Evolutionary conservation across 2,113 vertebrate genomes (phyloP), one percentile per base, ranked within the genome.

Genomic region (Amblyornis subalaris): DNA sequence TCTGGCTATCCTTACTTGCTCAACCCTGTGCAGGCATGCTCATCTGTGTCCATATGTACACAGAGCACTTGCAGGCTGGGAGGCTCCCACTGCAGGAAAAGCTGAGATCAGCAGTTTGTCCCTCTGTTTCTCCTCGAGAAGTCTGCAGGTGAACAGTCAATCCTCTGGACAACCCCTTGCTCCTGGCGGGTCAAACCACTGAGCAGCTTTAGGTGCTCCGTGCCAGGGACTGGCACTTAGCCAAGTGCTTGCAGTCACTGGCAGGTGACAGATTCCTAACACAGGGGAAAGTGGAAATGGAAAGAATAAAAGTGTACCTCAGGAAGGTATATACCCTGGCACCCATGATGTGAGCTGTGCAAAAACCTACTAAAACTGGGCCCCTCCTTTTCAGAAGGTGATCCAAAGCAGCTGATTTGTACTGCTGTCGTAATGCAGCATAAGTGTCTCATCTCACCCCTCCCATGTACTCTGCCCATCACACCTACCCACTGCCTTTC

Each of bases 31-130:
- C 58, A 61, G 35, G 26, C 7, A 26, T 1, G 4, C 11, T 45
- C 4, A 2, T 17, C 35, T 42, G 29, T 1, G 1, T 20, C 45
- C 35, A 2, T 2, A 5, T 0, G 2, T 12, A 44, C 3, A 3
- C 19, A 38, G 22, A 76, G 53, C 35, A 57, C 21, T 58, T 33
- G 26, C 33, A 76, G 50, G 17, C 36, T 33, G 38, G 40, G n/a
- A 60, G 29, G 21, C 6, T 91, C 20, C 15, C 16, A 2, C 54
- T 20, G 28, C 33, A 83, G 67, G 58, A 51, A 75, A 22, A 90
- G 35, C 40, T 50, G 54, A 88, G 14, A 17, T 44, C 55, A 72
- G 72, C 22, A 60, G 19, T 36, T 60, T 88, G 48, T 28, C 26
- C 16, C 24, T 69, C 40, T 38, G 4, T 65, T 89, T 86, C 44